phyloP scores from a whole-genome alignment of 2,888 invertebrate genomes.

The Axea sp. region DNA sequence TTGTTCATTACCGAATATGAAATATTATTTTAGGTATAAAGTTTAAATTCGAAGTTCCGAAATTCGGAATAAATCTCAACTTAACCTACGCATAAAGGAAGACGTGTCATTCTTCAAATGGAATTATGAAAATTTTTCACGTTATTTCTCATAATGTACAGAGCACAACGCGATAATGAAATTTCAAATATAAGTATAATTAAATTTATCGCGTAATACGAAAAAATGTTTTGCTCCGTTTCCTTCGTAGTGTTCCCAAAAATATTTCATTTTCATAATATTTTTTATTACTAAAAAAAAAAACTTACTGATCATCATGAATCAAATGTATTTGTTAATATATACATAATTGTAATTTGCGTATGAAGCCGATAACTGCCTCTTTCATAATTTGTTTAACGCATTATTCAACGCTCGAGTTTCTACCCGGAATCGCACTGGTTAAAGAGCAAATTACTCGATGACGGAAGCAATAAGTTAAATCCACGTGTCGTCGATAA shows the following conservation, averaged over 20 bases:
- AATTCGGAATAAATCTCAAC: too few relatives aligned
- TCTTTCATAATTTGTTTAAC: conserved; percentile 70
- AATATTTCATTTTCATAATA: conserved; percentile 8
- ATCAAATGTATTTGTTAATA: conserved; percentile 9
- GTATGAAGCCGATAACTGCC: conserved; percentile 65
- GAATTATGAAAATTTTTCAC: conserved; percentile 5
- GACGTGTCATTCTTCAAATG: too few relatives aligned
- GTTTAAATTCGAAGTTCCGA: neutral
- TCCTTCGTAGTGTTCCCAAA: neutral
- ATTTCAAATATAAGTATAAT: conserved; percentile 34
- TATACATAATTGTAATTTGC: conserved; percentile 56
- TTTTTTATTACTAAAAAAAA: conserved; percentile 26
- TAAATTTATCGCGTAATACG: conserved; percentile 22
- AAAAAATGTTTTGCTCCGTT: conserved; percentile 15
- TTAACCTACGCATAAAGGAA: too few relatives aligned
- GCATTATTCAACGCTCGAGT: conserved; percentile 65
- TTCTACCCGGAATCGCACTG: conserved; percentile 50
- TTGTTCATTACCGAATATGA: conserved; percentile 3
- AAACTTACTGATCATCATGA: conserved; percentile 27
- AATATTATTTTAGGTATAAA: neutral
- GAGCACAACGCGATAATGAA: too few relatives aligned
- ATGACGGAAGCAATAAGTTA: conserved; percentile 68
- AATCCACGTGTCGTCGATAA: conserved; percentile 64
- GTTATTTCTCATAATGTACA: neutral
- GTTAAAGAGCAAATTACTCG: conserved; percentile 68